Conservation (phyloP, 2,888 invertebrate genomes). For the Parascotia fuliginaria region DNA sequence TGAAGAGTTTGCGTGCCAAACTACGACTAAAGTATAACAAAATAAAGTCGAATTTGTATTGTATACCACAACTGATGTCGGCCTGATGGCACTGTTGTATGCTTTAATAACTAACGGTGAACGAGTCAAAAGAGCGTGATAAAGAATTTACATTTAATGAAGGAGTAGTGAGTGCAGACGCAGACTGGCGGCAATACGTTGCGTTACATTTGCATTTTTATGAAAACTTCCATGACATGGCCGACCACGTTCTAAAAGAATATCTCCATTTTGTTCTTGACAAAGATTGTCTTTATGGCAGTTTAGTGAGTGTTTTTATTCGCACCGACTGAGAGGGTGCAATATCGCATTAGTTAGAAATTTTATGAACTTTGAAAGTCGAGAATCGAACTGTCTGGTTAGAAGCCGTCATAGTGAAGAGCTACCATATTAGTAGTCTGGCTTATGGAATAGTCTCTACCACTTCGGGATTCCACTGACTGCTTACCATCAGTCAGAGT, state of each 20-base stretch:
- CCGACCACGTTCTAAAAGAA: constrained; percentile 49
- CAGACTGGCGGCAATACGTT: constrained; percentile 56
- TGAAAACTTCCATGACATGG: constrained; percentile 59
- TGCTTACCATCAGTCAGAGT: too few relatives aligned
- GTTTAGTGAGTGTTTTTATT: constrained; percentile 47
- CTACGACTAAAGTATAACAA: not conserved
- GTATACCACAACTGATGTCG: constrained; percentile 14
- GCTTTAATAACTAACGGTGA: constrained; percentile 47
- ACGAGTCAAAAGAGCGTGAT: constrained; percentile 50
- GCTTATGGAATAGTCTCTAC: too few relatives aligned
- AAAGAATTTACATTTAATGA: constrained; percentile 67
- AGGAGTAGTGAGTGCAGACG: constrained; percentile 45
- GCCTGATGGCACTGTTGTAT: constrained; percentile 42
- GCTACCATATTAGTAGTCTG: too few relatives aligned
- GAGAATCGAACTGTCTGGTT: constrained; percentile 44
- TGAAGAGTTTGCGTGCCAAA: constrained; percentile 5
- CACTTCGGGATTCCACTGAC: too few relatives aligned
- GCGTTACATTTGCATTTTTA: constrained; percentile 66
- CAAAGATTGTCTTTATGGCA: constrained; percentile 49
- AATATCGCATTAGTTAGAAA: constrained; percentile 40
- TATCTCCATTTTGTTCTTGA: constrained; percentile 41
- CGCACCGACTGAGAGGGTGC: constrained; percentile 21
- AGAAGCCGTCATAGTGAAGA: constrained; percentile 48
- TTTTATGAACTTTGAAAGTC: constrained; percentile 46
- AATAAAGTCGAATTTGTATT: constrained; percentile 33